Base-by-base conservation (phyloP, 2,888 invertebrate species). In the Scaptomyza caliginosa region DNA sequence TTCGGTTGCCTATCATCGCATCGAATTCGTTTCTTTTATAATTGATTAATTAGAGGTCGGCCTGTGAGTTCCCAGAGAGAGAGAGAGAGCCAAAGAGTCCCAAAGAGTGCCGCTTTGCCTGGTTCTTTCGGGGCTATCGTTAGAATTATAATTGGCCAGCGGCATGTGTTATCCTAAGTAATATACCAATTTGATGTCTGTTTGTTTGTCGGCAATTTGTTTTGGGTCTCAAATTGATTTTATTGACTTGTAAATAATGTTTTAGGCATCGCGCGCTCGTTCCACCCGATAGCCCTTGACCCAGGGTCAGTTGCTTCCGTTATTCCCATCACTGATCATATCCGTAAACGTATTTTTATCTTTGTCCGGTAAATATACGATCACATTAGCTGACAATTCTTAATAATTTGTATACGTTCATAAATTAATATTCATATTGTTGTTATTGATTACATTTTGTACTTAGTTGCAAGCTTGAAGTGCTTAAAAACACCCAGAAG, bases 11-110 rank as follows among this genome's bases (percentile, higher is more conserved):
- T 76, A 69, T 75, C 73, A 69, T 46, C 75, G 62, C 62, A 83
- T 76, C 81, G 65, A 78, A 66, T 80, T 69, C 68, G 75, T 88
- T 87, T 88, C 77, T 81, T 83, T 86, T 89, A 78, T 89, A 89
- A 90, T 89, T 90, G 89, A 89, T 89, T 89, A 90, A 89, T 90
- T 90, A 88, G 83, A 89, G 88, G 89, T 70, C 89, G 90, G 89
- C 79, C 52, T 79, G 23, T 17, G 8, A 24, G 36, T 39, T 17
- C 49, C 24, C 6, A 19, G 38, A 38, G 42, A 0, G 10, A 19
- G 38, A 38, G 42, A 0, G 58, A 34, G 28, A 21, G 19, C 16
- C 30, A 4, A 24, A 2, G 40, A 39, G 28, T 39, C 16, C 17
- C 40, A 4, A 26, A 4, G 58, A 34, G 28, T 39, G 19, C 46